Base-by-base conservation (phyloP, 2,888 invertebrate species). In the Callinectes sapidus region DNA sequence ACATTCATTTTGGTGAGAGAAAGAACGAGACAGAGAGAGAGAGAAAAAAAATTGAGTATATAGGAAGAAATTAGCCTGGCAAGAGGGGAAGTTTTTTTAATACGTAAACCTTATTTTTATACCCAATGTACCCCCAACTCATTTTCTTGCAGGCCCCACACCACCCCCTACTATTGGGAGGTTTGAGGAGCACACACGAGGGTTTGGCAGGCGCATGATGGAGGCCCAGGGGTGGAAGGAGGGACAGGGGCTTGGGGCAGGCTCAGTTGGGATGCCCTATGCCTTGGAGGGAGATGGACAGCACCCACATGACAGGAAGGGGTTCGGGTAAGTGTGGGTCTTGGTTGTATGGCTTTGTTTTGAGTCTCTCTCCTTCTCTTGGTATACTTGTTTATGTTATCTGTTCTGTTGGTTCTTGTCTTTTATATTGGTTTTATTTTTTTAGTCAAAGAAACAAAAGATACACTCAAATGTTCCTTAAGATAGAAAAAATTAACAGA, bases 171-270 rank as follows among this genome's bases (percentile, higher is more conserved):
- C 93, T 92, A 95, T 96, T 86, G 96, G 96, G n/a, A 94, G 95
- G 85, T 96, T 96, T 95, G 96, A 96, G 95, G 95, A 95, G 88
- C 95, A 96, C 95, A 96, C 96, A 2, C 96, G 95, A 93, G 96
- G 96, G 16, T 95, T 96, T 94, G 96, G 96, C 28, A 95, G 96
- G 28, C 96, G 95, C 92, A 95, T 96, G 48, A 94, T 96, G 95
- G 96, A 96, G 95, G 95, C 95, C 42, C 96, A 96, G 90, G 96
- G 96, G 5, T 96, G 96, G 96, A 95, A 95, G 87, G 96, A 96
- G 48, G 96, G 96, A 2, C 94, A 95, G 90, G 96, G 96, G 14
- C 95, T 96, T 28, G 96, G 96, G n/a, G 61, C 66, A 23, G 89
- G 87, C 0, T 35, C 85, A 13, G 85, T 28, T 8, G 95, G 95